Base-by-base conservation (phyloP, 1,140 invertebrate species). In the Microplitis demolitor region DNA sequence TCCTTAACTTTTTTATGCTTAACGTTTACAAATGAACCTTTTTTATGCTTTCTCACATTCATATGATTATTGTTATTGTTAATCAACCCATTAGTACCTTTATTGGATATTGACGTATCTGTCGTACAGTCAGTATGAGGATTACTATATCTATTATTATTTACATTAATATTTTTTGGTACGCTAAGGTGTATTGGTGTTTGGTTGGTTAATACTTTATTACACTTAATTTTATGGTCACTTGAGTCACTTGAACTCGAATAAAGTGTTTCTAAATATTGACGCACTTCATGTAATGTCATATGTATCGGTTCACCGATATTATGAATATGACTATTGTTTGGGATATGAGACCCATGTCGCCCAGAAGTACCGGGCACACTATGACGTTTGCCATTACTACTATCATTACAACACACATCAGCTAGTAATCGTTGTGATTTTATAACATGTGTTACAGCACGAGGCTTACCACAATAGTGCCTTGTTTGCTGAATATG, bases 241-340 rank as follows among this genome's bases (percentile, higher is more conserved):
- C 88, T 88, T 37, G 84, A 88, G 77, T 90, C 89, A 67, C 89
- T 89, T 24, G 91, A 91, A 82, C 91, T 93, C 4, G 93, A 93
- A 80, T 94, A 94, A 13, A 95, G 83, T 1, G 92, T 93, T 70
- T 94, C 92, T 73, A 95, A 87, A 83, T 95, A 94, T 78, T 93
- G 91, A 74, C 94, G 90, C 74, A 96, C 94, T 85, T 96, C 94
- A 72, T 95, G 92, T 16, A 96, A 84, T 8, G 94, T 95, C 91
- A 96, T 93, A 80, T 96, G 94, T 69, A 95, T 91, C 1, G 94
- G 94, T 78, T 95, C 94, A 66, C 86, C 82, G 58, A 85, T 82
- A 66, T 67, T 72, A 51, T 85, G 82, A 45, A 80, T 69, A 54
- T 86, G 78, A 76, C 77, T 76, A 77, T 69, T 69, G 11, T 88